phyloP scores from a whole-genome alignment of 2,888 invertebrate species.

The Cheilosia vulpina region DNA sequence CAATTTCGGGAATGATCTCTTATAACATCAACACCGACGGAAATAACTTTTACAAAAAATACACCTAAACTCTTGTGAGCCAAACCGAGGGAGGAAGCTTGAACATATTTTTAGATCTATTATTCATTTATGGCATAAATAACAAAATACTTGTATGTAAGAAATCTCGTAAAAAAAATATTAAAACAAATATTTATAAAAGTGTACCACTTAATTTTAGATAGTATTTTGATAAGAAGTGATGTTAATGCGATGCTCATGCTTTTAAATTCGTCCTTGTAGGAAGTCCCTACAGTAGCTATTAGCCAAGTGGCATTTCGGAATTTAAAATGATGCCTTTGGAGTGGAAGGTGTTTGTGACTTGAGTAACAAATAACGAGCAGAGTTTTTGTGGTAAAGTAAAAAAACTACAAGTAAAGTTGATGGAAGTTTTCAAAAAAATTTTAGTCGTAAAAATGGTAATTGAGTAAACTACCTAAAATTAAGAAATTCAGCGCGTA shows the following conservation, averaged over 20 bases:
- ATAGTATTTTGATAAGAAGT: too few species aligned
- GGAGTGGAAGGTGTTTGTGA: too few species aligned
- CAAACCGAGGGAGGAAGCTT: slow-evolving; percentile 35
- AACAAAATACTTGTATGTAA: slow-evolving; percentile 53
- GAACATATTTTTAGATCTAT: slow-evolving; percentile 29
- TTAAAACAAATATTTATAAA: slow-evolving; percentile 54
- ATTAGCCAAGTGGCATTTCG: too few species aligned
- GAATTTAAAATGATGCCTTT: too few species aligned
- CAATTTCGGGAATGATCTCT: slow-evolving; percentile 60
- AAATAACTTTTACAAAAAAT: slow-evolving; percentile 66
- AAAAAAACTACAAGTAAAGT: too few species aligned
- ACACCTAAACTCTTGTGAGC: slow-evolving; percentile 56
- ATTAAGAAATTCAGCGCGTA: too few species aligned
- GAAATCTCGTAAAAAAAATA: slow-evolving; percentile 40
- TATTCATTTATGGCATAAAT: slow-evolving; percentile 54
- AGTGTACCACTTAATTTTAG: slow-evolving; percentile 6
- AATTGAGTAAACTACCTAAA: too few species aligned
- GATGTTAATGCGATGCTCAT: too few species aligned
- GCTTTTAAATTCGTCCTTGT: too few species aligned
- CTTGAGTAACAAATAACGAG: too few species aligned
- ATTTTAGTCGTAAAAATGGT: background rate
- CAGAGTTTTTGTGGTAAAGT: too few species aligned
- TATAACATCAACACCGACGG: slow-evolving; percentile 51
- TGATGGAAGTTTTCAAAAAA: background rate
- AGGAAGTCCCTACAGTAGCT: too few species aligned